Evolutionary conservation across 2,797 vertebrate genomes (phyloP).

Genomic region (Xiphophorus birchmanni): DNA sequence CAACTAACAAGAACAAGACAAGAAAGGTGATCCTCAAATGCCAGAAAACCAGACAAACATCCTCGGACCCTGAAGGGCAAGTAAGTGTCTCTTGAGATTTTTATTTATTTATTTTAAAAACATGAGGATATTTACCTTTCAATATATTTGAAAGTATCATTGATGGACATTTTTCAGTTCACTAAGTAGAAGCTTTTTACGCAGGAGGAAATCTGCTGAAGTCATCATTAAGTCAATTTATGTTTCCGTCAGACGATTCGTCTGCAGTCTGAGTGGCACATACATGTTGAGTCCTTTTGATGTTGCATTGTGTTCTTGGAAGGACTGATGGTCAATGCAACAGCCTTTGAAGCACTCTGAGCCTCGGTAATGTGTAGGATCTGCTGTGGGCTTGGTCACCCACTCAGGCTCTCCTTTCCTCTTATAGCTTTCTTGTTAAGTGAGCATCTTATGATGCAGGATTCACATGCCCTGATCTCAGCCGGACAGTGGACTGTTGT

Average conservation of each 20-base stretch:
- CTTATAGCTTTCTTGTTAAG: neutral
- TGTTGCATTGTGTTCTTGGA: constrained; percentile 3
- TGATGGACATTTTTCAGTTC: neutral
- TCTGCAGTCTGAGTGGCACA: neutral
- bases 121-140: neutral
- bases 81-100: constrained; percentile 20
- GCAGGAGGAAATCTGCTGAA: neutral
- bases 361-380: constrained; percentile 48
- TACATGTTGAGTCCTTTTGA: neutral
- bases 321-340: constrained; percentile 34
- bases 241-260: neutral
- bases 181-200: neutral
- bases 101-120: neutral
- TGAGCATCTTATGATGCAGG: neutral
- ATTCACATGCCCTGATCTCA: neutral
- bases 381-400: constrained; percentile 49
- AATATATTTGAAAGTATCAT: neutral
- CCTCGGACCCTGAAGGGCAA: neutral
- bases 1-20: constrained; percentile 1
- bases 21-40: neutral
- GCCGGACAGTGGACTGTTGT: neutral
- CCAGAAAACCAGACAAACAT: neutral
- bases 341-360: constrained; percentile 60
- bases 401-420: constrained; percentile 2
- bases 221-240: neutral